These are phyloP conservation scores for Remorina albescens DNA, from an alignment of 2,797 vertebrate genomes.

Conservation along the genomic window DNA sequence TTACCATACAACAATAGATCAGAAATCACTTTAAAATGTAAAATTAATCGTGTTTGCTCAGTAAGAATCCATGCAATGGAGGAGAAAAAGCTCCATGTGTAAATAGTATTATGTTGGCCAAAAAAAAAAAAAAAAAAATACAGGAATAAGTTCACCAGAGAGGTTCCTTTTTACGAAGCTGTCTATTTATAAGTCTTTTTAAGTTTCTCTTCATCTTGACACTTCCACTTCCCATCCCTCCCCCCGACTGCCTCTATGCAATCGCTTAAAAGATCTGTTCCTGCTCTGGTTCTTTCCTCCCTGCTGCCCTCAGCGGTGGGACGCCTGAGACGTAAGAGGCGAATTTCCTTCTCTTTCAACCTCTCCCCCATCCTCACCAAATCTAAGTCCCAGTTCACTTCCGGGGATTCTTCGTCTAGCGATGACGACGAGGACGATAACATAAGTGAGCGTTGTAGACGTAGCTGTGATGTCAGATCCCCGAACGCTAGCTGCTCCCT, in stretches of 20 bases:
- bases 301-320: constrained; percentile 81
- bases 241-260: constrained; percentile 12
- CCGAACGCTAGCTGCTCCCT: constrained; percentile 35
- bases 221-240: neutral
- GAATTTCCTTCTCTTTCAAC: constrained; percentile 93
- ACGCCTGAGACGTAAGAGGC: constrained; percentile 86
- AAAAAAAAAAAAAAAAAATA: neutral
- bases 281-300: constrained; percentile 75
- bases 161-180: neutral
- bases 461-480: constrained; percentile 22
- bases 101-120: neutral
- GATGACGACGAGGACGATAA: constrained; percentile 93
- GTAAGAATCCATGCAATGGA: neutral
- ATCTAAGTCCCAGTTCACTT: constrained; percentile 90
- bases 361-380: constrained; percentile 93
- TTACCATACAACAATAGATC: no score
- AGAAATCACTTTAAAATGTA: neutral
- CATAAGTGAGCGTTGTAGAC: constrained; percentile 88
- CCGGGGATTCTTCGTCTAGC: constrained; percentile 92
- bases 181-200: no score
- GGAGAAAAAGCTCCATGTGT: neutral
- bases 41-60: neutral
- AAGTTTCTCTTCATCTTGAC: neutral
- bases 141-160: neutral
- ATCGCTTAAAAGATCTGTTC: constrained; percentile 37